These are phyloP conservation scores for Balaeniceps rex DNA, from an alignment of 2,113 vertebrate species.

Conservation along the genomic window DNA sequence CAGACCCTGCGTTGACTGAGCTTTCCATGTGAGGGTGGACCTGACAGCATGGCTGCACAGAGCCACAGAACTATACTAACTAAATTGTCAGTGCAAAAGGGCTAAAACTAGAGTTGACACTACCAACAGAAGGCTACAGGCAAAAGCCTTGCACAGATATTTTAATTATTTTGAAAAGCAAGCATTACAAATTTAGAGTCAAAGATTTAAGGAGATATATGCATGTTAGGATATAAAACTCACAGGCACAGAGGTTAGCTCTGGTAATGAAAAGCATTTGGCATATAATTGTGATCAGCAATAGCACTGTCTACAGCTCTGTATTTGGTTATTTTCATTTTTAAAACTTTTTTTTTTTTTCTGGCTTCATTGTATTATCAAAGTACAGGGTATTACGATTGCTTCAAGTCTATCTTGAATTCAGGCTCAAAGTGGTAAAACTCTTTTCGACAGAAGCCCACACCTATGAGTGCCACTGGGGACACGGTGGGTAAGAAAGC, in stretches of 20 bases:
- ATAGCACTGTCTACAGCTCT: neutral
- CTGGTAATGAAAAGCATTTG: neutral
- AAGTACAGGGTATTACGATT: neutral
- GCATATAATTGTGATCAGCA: neutral
- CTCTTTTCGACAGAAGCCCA: neutral
- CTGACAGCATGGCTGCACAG: neutral
- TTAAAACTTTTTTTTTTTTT: neutral
- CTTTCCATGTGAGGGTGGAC: neutral
- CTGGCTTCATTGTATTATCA: neutral
- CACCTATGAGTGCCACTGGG: neutral
- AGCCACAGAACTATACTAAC: neutral
- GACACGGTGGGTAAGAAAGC: neutral
- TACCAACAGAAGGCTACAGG: neutral
- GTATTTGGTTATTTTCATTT: neutral
- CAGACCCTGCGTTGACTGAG: rapidly evolving
- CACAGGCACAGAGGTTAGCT: neutral
- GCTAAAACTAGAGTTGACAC: neutral
- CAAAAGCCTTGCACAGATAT: neutral
- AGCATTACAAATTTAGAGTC: neutral
- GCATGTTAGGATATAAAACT: neutral
- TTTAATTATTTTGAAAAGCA: neutral
- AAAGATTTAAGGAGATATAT: neutral
- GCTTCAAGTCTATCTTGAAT: neutral
- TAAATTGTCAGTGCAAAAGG: neutral
- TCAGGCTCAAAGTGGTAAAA: neutral